phyloP scores from a whole-genome alignment of 2,888 invertebrate genomes.

The Callinectes sapidus region DNA sequence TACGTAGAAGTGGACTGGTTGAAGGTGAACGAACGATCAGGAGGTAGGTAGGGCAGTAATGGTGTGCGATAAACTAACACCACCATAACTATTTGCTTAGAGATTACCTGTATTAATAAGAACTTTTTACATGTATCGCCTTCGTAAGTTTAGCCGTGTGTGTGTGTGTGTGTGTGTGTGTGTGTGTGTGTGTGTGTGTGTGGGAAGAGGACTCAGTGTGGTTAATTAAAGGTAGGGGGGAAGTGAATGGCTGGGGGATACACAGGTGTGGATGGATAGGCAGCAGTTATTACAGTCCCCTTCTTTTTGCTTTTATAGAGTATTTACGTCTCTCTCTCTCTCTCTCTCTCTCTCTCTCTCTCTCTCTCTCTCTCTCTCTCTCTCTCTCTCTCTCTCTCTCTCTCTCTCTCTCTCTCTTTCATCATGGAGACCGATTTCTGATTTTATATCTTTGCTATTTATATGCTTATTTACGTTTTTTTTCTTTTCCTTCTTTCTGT shows the following conservation, averaged over 20 bases:
- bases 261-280: background rate
- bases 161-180: background rate
- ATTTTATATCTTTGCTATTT: too few species aligned
- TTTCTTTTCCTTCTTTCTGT: too few species aligned
- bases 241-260: background rate
- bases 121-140: background rate
- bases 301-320: background rate
- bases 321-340: background rate
- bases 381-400: background rate
- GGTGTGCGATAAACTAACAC: conserved; percentile 36
- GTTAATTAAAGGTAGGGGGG: background rate
- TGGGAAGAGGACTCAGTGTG: background rate
- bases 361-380: background rate
- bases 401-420: background rate
- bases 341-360: background rate
- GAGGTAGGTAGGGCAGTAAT: conserved; percentile 7
- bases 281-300: background rate
- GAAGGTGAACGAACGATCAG: conserved; percentile 17
- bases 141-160: background rate
- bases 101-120: background rate
- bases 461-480: too few species aligned
- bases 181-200: conserved; percentile 44
- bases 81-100: background rate
- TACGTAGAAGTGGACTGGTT: conserved; percentile 35
- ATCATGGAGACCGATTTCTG: too few species aligned